Evolutionary conservation across 2,888 invertebrate species (phyloP), one percentile per base, ranked within the genome.

Genomic region (Nomada hirtipes): DNA sequence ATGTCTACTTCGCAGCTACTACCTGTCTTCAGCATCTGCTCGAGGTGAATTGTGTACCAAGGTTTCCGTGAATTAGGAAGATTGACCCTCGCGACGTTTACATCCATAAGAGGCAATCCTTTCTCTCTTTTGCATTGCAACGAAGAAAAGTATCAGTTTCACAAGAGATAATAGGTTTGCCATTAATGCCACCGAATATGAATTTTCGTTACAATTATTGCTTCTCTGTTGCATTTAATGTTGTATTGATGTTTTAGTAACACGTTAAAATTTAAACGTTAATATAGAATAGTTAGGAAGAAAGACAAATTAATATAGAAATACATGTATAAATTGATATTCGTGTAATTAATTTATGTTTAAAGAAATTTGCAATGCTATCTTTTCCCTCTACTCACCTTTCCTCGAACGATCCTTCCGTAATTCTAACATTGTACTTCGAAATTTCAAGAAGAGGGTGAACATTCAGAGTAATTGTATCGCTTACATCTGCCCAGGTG

Each of bases 391-490:
- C 20, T 2, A 57, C 90, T 90, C 90, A 94, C 94, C 90, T 87
- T 78, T 92, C 92, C 53, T 91, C 91, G 9, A 87, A 86, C 60
- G 89, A 92, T 47, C 92, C 89, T 84, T 94, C 93, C 55, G 90
- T 91, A 10, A 95, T 89, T 63, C 91, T 94, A 29, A 96, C 94
- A 88, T 95, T 94, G 11, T 94, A 93, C 63, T 95, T 94, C 9
- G 94, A 92, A 71, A 97, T 95, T 76, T 95, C 94, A 61, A 97
- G 92, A 81, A 96, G 96, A 29, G 95, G 95, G 83, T 96, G 95
- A 4, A 96, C 96, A 90, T 97, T 97, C 0, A 97, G 92, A 0
- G 94, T 95, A 69, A 97, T 95, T 89, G 95, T 95, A 77, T 96
- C 95, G 0, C 96, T 94, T 11, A 95, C 95, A 65, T 95, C 94